phyloP scores from a whole-genome alignment of 2,888 invertebrate species.

The Eupithecia vulgata region DNA sequence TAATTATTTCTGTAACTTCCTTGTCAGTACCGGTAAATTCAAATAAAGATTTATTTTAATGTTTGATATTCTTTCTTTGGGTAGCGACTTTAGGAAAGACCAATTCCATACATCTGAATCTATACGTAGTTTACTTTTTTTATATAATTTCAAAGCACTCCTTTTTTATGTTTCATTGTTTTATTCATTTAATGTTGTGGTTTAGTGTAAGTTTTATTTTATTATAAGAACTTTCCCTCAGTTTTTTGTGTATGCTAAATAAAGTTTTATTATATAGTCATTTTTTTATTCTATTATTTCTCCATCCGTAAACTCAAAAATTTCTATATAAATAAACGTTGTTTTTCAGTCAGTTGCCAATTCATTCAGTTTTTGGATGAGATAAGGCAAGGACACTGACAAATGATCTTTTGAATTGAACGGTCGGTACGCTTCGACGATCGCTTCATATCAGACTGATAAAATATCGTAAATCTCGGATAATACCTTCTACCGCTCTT shows the following conservation, averaged over 20 bases:
- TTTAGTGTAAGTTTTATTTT: too few species aligned
- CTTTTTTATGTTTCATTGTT: too few species aligned
- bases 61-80: not conserved
- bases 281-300: too few species aligned
- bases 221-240: too few species aligned
- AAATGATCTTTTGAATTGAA: slow-evolving; percentile 66
- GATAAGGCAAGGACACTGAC: slow-evolving; percentile 70
- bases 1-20: not conserved
- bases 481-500: not conserved
- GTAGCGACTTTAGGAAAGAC: too few species aligned
- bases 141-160: too few species aligned
- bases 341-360: slow-evolving; percentile 51
- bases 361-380: slow-evolving; percentile 61
- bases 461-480: slow-evolving; percentile 48
- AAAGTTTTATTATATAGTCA: too few species aligned
- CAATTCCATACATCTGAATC: too few species aligned
- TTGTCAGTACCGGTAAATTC: not conserved
- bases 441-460: slow-evolving; percentile 56
- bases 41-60: not conserved
- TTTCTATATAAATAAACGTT: not conserved
- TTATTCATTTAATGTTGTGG: too few species aligned
- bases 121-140: too few species aligned
- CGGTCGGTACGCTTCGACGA: slow-evolving; percentile 60
- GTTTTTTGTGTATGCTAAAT: too few species aligned
- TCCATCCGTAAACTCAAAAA: not conserved